Conservation (phyloP, 2,113 vertebrate species). For the Ifrita kowaldi region DNA sequence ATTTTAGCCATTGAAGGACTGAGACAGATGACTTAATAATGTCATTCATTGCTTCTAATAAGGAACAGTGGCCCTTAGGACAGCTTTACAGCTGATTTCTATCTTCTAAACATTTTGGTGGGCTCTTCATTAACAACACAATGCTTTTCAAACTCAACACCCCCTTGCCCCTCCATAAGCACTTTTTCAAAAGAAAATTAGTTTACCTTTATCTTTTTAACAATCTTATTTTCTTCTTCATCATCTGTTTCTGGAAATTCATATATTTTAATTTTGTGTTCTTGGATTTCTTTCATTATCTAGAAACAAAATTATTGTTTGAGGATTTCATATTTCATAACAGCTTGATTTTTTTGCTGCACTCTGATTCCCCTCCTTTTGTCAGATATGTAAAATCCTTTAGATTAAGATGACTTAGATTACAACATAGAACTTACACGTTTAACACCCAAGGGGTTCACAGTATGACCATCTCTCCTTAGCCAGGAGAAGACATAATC, state of each 20-base stretch:
- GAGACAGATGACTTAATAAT: not conserved
- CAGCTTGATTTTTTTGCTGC: not conserved
- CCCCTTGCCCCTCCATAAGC: not conserved
- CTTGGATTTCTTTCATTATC: slow-evolving; percentile 99
- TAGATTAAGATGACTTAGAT: not conserved
- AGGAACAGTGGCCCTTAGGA: not conserved
- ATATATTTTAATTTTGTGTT: slow-evolving; percentile 99
- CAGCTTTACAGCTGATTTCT: not conserved
- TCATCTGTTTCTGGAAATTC: slow-evolving; percentile 98
- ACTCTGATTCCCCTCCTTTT: not conserved
- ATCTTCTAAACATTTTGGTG: not conserved
- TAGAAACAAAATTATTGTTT: slow-evolving; percentile 52
- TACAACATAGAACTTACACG: not conserved
- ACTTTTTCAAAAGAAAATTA: not conserved
- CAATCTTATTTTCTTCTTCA: slow-evolving; percentile 95
- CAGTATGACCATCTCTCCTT: not conserved
- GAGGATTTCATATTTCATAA: not conserved
- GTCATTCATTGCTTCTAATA: not conserved
- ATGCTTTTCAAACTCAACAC: not conserved
- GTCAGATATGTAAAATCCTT: not conserved
- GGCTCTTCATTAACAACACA: not conserved
- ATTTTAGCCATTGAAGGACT: not conserved
- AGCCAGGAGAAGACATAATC: not conserved
- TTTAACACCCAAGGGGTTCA: not conserved
- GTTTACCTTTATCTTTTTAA: slow-evolving; percentile 95